Base-by-base conservation (phyloP, 2,797 vertebrate genomes). In the Trematomus bernacchii region DNA sequence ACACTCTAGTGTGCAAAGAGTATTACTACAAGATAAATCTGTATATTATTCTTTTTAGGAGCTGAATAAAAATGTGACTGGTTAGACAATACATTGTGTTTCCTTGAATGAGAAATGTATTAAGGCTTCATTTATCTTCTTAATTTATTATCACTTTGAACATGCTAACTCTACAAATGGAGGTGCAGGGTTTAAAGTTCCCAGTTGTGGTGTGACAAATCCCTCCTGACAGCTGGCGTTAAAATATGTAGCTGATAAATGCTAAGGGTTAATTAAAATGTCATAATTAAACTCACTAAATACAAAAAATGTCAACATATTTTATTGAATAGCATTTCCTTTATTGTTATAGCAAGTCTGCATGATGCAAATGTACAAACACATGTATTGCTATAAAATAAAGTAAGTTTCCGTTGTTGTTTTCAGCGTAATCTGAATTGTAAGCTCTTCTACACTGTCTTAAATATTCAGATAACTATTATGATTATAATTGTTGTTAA, bases 1-100 rank as follows among this genome's bases (percentile, higher is more conserved):
- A 46, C 79, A 2, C 81, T 89, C 91, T 91, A 85, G 80, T 82
- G 92, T 43, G 23, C 61, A 77, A 54, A 47, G 0, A 43, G 2
- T 11, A 14, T 21, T 67, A 91, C 75, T 89, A 73, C 87, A 80
- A 18, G 23, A 46, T 52, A 8, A 6, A 48, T 23, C 19, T 15
- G n/a, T 6, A 2, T 33, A 1, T 50, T 2, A 59, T 33, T 11
- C 9, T 44, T 16, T 6, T 40, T 18, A 55, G 12, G 14, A 43
- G 43, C 10, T 21, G 11, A 0, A 46, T 1, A 10, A 10, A 37
- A 10, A 9, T 27, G 16, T 19, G 16, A 15, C 10, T 47, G 21
- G 18, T 51, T 18, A 70, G 33, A 57, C 23, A 3, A 43, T 33
- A 12, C 12, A 63, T 23, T 44, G 3, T 19, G 13, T 37, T 21